Conservation (phyloP, 2,797 vertebrate genomes). For the Takifugu rubripes region DNA sequence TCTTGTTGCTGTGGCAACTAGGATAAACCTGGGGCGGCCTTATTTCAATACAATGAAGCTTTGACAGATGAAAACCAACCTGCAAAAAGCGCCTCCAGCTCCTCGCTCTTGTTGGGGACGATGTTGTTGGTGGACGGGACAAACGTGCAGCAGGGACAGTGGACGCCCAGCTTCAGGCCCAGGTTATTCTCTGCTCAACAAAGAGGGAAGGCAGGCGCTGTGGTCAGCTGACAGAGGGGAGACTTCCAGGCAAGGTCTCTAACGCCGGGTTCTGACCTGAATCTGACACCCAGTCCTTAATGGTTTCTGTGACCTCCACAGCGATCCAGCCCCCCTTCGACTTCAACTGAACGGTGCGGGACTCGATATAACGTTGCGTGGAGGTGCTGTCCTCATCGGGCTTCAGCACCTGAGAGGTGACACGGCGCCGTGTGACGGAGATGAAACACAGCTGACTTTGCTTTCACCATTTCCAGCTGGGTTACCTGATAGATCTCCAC, state of each 20-base stretch:
- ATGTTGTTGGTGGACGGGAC: conserved; percentile 82
- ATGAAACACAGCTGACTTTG: no score
- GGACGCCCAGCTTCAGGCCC: conserved; percentile 80
- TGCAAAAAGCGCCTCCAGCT: conserved; percentile 81
- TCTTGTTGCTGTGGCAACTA: not conserved
- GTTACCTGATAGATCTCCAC: conserved; percentile 82
- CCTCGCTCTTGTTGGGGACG: conserved; percentile 80
- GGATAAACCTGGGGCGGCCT: not conserved
- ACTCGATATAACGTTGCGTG: conserved; percentile 80
- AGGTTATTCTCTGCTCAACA: conserved; percentile 73
- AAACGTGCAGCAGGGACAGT: conserved; percentile 84
- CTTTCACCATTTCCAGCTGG: no score
- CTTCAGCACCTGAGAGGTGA: conserved; percentile 68
- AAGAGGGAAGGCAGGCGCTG: conserved; percentile 4
- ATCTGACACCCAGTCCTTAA: conserved; percentile 81
- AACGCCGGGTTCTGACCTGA: conserved; percentile 60
- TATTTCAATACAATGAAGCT: not conserved
- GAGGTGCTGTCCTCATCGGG: conserved; percentile 73
- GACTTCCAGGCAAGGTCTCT: not conserved
- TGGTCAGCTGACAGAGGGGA: not conserved
- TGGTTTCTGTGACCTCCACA: conserved; percentile 79
- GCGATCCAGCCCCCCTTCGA: conserved; percentile 79
- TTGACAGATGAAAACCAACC: conserved; percentile 51
- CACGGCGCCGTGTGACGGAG: not conserved
- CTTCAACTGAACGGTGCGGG: conserved; percentile 75